Evolutionary conservation across 2,797 vertebrate species (phyloP).

Genomic region (Hemitrygon akajei): DNA sequence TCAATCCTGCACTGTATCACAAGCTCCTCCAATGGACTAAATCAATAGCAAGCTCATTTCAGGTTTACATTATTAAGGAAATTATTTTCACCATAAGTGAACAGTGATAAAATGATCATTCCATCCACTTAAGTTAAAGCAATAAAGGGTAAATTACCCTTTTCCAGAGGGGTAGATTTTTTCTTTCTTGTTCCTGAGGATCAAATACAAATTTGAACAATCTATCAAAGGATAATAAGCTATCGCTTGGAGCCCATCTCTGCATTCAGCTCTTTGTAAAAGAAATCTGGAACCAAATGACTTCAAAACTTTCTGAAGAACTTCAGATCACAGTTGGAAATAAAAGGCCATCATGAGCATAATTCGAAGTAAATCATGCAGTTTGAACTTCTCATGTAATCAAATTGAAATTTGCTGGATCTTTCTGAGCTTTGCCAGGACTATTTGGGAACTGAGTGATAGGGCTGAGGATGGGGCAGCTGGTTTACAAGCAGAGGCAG

Average conservation of each 20-base stretch:
- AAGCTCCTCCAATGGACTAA: not conserved
- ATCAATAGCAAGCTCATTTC: not conserved
- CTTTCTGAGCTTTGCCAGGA: no score
- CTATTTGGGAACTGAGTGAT: no score
- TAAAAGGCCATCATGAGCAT: not conserved
- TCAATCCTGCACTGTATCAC: not conserved
- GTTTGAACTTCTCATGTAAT: no score
- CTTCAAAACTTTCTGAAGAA: not conserved
- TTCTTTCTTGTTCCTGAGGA: not conserved
- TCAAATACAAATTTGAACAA: not conserved
- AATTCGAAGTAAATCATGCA: not conserved
- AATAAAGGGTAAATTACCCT: not conserved
- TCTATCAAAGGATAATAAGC: not conserved
- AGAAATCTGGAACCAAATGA: not conserved
- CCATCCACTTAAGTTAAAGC: not conserved
- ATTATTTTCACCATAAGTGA: not conserved
- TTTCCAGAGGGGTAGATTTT: not conserved
- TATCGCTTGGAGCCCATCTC: not conserved
- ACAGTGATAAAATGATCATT: not conserved
- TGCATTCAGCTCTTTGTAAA: not conserved
- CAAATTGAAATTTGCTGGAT: not conserved
- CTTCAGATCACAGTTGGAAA: not conserved
- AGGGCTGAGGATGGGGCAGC: no score
- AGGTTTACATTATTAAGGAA: not conserved
- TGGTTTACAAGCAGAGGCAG: no score